phyloP scores from a whole-genome alignment of 1,140 invertebrate species.

The Agrypnia vestita region DNA sequence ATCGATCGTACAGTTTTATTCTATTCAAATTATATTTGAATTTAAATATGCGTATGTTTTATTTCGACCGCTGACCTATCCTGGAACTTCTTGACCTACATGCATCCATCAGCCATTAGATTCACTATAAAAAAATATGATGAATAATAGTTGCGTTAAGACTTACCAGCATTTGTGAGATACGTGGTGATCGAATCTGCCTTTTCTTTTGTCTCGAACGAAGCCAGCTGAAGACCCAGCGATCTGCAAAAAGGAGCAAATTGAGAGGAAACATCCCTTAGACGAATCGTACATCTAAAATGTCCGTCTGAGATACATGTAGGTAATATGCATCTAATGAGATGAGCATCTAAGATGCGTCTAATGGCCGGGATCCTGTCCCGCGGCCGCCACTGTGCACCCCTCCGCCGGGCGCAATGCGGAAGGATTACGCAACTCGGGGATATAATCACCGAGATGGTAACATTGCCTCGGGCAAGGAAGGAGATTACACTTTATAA shows the following conservation, averaged over 20 bases:
- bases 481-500: no score
- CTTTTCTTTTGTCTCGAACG: conserved; percentile 90
- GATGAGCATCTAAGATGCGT: no score
- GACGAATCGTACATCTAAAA: no score
- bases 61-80: no score
- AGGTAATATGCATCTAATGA: no score
- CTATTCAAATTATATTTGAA: no score
- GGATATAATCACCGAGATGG: not conserved
- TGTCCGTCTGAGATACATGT: no score
- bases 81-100: no score
- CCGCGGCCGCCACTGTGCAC: not conserved
- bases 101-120: no score
- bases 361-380: not conserved
- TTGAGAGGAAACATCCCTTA: not conserved
- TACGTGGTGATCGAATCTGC: conserved; percentile 88
- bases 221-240: conserved; percentile 86
- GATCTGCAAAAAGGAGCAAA: conserved; percentile 73
- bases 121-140: no score
- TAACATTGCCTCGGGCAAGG: not conserved
- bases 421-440: not conserved
- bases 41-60: no score
- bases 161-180: conserved; percentile 82
- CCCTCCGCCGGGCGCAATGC: not conserved
- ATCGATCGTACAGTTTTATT: no score
- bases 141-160: not conserved